A percentile compares a stretch with the other conserved stretches of the same genome.
These are phyloP conservation scores for Melieria picta DNA, from an alignment of 2,888 invertebrate species.

Conservation along the genomic window DNA sequence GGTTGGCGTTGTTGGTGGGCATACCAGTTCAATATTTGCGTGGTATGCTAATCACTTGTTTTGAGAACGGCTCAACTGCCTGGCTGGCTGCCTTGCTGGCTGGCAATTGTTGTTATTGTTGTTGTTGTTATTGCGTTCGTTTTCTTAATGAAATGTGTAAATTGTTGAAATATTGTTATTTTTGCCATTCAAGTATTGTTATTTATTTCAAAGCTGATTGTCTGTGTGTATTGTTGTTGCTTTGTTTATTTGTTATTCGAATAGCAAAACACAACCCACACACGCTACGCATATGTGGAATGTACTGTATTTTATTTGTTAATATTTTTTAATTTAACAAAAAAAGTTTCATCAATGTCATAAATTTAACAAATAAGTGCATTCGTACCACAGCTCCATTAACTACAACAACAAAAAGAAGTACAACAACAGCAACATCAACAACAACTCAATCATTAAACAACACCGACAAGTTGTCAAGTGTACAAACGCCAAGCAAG, in stretches of 20 bases:
- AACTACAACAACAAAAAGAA: background rate
- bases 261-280: slow-evolving; percentile 30
- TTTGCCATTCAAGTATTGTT: slow-evolving; percentile 16
- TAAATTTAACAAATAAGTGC: slow-evolving; percentile 46
- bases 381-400: background rate
- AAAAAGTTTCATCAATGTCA: slow-evolving; percentile 43
- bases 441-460: background rate
- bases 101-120: too few species aligned
- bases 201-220: slow-evolving; percentile 1
- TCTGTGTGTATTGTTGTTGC: slow-evolving; percentile 9
- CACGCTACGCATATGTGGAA: slow-evolving; percentile 16
- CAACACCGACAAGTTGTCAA: too few species aligned
- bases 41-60: slow-evolving; percentile 35
- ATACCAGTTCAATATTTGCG: background rate
- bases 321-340: too few species aligned
- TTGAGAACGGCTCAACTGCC: slow-evolving; percentile 19
- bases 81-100: too few species aligned
- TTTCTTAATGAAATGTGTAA: slow-evolving; percentile 50
- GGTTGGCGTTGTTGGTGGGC: too few species aligned
- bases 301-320: too few species aligned
- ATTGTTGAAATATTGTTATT: slow-evolving; percentile 22
- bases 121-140: too few species aligned
- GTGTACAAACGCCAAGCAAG: too few species aligned
- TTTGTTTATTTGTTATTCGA: background rate
- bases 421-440: background rate